phyloP scores from a whole-genome alignment of 2,113 vertebrate species.

The Bos javanicus region DNA sequence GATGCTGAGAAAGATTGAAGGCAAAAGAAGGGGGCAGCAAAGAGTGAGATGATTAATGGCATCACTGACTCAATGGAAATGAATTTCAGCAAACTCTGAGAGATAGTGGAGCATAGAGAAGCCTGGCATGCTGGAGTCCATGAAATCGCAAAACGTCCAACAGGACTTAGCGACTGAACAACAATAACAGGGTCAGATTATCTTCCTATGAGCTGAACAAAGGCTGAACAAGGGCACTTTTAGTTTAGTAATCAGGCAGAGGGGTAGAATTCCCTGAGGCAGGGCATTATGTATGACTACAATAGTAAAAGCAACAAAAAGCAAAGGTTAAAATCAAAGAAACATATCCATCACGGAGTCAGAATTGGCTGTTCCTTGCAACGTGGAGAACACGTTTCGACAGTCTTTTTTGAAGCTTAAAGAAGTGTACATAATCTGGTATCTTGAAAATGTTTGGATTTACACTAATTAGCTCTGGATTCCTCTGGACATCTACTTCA shows the following conservation, averaged over 20 bases:
- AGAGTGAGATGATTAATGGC: not conserved
- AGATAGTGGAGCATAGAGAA: not conserved
- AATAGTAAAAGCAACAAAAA: not conserved
- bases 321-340: not conserved
- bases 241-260: not conserved
- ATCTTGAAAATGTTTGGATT: not conserved
- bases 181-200: not conserved
- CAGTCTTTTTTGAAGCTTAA: not conserved
- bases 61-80: not conserved
- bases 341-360: not conserved
- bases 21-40: not conserved
- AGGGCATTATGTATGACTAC: not conserved
- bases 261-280: not conserved
- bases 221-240: not conserved
- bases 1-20: not conserved
- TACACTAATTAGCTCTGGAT: not conserved
- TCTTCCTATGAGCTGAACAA: not conserved
- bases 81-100: not conserved
- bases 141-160: not conserved
- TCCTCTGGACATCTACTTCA: not conserved
- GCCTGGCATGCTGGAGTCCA: not conserved
- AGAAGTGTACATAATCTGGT: not conserved
- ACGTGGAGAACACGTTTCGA: not conserved
- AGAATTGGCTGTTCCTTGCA: not conserved
- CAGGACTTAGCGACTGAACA: not conserved